phyloP scores from a whole-genome alignment of 2,888 invertebrate genomes.

The Steinernema scapterisci region DNA sequence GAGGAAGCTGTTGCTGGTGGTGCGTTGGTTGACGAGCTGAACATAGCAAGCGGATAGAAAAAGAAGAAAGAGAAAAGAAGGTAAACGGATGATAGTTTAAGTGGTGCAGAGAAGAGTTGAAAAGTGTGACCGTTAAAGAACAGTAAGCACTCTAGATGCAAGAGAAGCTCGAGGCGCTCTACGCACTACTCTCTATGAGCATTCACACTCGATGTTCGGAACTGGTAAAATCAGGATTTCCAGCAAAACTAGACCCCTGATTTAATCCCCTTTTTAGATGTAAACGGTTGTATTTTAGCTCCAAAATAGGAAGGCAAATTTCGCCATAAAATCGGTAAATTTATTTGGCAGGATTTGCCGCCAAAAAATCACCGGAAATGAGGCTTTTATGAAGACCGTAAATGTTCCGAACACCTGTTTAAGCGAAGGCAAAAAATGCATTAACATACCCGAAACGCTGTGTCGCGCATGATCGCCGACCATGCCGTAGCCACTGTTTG shows the following conservation, averaged over 20 bases:
- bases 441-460: constrained; percentile 37
- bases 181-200: constrained; percentile 19
- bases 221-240: background rate
- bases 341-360: no score
- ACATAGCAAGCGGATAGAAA: constrained; percentile 39
- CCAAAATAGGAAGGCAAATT: no score
- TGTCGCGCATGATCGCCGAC: constrained; percentile 33
- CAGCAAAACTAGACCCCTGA: no score
- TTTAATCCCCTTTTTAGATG: no score
- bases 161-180: constrained; percentile 3
- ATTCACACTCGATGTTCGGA: constrained; percentile 17
- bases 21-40: constrained; percentile 38
- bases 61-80: background rate
- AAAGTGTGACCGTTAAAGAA: constrained; percentile 17
- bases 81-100: constrained; percentile 24
- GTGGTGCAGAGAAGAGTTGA: background rate
- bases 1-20: background rate
- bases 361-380: no score
- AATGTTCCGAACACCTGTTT: constrained; percentile 5
- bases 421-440: background rate
- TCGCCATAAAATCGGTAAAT: no score
- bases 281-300: no score
- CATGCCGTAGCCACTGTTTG: constrained; percentile 25
- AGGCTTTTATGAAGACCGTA: no score
- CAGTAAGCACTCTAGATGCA: constrained; percentile 10